phyloP scores from a whole-genome alignment of 2,113 vertebrate species.

The Gymnarchus niloticus region DNA sequence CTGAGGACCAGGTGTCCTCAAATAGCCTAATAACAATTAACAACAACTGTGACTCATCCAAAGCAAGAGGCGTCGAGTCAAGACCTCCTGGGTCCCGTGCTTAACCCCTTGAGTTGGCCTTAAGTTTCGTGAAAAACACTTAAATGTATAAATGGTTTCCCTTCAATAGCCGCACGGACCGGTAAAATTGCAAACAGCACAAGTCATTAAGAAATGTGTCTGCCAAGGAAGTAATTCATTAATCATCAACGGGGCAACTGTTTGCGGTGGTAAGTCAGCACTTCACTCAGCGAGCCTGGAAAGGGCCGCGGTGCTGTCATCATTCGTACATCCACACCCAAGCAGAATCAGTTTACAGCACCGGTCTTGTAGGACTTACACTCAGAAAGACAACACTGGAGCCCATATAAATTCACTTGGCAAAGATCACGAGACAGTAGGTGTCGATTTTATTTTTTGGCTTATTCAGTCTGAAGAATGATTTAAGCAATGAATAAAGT shows the following conservation, averaged over 20 bases:
- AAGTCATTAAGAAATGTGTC: background rate
- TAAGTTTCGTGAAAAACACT: background rate
- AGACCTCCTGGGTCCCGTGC: background rate
- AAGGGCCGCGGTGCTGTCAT: background rate
- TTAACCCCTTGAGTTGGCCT: background rate
- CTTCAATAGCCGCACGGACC: background rate
- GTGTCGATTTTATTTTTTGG: background rate
- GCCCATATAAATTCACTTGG: background rate
- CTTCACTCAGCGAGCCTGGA: background rate
- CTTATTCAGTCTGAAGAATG: background rate
- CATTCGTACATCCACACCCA: background rate
- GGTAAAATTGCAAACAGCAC: background rate
- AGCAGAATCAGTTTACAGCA: too few relatives aligned
- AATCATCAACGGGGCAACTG: background rate
- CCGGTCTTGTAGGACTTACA: background rate
- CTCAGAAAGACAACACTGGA: background rate
- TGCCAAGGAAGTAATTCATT: background rate
- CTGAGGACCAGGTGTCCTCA: background rate
- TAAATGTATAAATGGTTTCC: background rate
- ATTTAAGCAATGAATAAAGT: background rate
- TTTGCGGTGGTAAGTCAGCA: background rate
- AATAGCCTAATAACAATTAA: background rate
- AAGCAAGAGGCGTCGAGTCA: conserved; percentile 1
- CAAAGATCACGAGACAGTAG: background rate
- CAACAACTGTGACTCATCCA: background rate